Evolutionary conservation across 2,797 vertebrate genomes (phyloP).

Genomic region (Hippocampus kuda): DNA sequence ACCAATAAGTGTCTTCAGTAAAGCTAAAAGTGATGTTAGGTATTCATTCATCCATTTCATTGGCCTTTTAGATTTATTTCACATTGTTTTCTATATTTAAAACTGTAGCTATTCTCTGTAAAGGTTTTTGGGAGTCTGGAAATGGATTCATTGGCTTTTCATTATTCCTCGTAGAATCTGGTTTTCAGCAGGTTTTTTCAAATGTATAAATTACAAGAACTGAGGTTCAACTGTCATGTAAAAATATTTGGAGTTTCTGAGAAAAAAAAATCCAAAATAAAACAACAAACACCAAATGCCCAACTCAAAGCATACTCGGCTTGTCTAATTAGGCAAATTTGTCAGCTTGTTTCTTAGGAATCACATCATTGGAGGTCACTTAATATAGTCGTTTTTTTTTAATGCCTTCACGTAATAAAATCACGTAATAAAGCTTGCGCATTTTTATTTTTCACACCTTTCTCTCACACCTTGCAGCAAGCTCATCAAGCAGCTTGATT

Average conservation of each 20-base stretch:
- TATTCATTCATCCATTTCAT: background rate
- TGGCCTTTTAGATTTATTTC: background rate
- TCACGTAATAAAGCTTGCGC: background rate
- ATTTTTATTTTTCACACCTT: background rate
- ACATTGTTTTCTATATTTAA: background rate
- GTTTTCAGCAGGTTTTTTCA: background rate
- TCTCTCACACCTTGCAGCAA: background rate
- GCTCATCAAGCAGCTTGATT: constrained; percentile 1
- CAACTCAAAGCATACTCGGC: too few relatives aligned
- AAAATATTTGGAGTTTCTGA: too few relatives aligned
- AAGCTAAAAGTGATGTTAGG: background rate
- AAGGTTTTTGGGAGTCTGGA: background rate
- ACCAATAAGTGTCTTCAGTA: background rate
- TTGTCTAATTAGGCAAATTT: background rate
- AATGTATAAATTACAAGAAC: too few relatives aligned
- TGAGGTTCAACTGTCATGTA: too few relatives aligned
- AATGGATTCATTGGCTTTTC: background rate
- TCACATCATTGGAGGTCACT: background rate
- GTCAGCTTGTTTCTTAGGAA: background rate
- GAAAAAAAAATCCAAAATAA: background rate
- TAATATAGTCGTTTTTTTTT: background rate
- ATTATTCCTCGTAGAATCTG: background rate
- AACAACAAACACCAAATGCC: background rate
- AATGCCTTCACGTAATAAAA: background rate
- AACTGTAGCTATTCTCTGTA: background rate